These are phyloP conservation scores for Tachycineta bicolor DNA, from an alignment of 2,113 vertebrate species.

Conservation along the genomic window DNA sequence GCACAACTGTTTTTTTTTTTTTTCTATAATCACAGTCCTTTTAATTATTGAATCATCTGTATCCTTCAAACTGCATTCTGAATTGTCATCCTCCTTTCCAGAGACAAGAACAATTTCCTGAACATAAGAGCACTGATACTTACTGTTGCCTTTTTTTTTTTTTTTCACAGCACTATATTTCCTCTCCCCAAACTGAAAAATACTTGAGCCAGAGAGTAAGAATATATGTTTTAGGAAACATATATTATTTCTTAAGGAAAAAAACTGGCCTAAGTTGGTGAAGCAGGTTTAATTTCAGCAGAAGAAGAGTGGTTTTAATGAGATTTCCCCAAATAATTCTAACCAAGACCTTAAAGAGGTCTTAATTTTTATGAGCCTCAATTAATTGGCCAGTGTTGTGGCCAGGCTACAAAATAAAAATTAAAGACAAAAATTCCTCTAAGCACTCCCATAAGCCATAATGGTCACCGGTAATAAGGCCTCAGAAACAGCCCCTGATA, in stretches of 20 bases:
- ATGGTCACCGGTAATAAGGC: neutral
- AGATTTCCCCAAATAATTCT: constrained; percentile 13
- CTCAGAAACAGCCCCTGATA: neutral
- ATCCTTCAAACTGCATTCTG: neutral
- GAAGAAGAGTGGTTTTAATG: neutral
- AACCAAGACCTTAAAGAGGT: neutral
- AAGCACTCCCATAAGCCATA: neutral
- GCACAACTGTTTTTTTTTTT: neutral
- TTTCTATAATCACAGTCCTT: neutral
- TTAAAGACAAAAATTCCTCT: constrained; percentile 14
- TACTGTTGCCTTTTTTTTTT: neutral
- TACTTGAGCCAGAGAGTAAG: neutral
- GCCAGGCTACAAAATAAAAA: constrained; percentile 17
- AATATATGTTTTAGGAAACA: neutral
- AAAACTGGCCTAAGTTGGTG: neutral
- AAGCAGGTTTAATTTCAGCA: neutral
- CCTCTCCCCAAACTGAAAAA: neutral
- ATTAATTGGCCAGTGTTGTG: constrained; percentile 19
- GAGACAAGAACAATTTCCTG: neutral
- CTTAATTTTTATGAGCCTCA: constrained; percentile 35
- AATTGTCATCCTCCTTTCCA: constrained; percentile 18
- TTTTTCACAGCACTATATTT: neutral
- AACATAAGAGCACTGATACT: neutral
- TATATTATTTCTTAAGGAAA: neutral
- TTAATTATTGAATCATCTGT: constrained; percentile 28